Base-by-base conservation (phyloP, 2,113 vertebrate species). In the Ramphastos sulfuratus region DNA sequence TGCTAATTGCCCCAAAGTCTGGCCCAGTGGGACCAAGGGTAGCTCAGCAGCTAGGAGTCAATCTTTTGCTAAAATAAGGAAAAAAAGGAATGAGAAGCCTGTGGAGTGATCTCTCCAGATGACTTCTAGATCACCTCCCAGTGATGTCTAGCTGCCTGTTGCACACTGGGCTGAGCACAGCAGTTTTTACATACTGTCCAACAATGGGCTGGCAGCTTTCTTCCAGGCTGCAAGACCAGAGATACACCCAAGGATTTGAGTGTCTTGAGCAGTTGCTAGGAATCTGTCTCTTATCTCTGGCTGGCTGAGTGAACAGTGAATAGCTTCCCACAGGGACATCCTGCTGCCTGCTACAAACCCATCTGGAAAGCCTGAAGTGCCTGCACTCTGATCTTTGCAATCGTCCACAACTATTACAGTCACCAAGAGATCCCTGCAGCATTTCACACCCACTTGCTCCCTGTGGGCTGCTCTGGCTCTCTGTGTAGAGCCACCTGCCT, bases 1-100 rank as follows among this genome's bases (percentile, higher is more conserved):
- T 0, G 5, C 20, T 76, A 35, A 67, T 8, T 52, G 64, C 19
- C n/a, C n/a, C 69, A 42, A 77, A 75, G 23, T 60, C 72, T 65
- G 50, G 17, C 17, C 33, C 50, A 42, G 27, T 2, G 0, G 46
- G 24, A 69, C 13, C 0, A 1, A 66, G 12, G 24, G 70, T 19
- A 65, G 61, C 28, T 65, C 31, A 52, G 46, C 24, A 56, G 56
- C 21, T 64, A n/a, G 39, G 59, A 19, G 28, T 88, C 50, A 4
- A 35, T n/a, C 9, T 78, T 76, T 56, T 72, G 28, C 33, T 67
- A 64, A 91, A 95, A 74, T 12, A 25, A 75, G 27, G 27, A 80
- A 76, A 77, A 82, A 37, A 42, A 67, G 12, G 59, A 87, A 48
- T 30, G 25, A 52, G 18, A 23, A 15, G 31, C 20, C 16, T 50